Base-by-base conservation (phyloP, 2,113 vertebrate genomes). In the Xiphias gladius region DNA sequence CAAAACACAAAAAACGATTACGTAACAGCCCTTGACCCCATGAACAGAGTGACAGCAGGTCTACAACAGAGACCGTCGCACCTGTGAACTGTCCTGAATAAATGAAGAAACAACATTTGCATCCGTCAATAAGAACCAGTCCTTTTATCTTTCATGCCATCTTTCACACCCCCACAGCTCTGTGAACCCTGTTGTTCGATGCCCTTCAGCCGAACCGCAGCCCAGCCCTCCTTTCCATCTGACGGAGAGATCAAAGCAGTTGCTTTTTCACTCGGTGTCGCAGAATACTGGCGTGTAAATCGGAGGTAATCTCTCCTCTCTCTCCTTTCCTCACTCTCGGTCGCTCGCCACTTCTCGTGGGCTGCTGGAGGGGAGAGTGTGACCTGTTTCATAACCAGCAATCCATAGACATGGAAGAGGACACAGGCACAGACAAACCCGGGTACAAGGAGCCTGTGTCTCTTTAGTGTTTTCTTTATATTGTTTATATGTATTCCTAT, bases 161-260 rank as follows among this genome's bases (percentile, higher is more conserved):
- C 76, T 26, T 76, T 35, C 72, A 71, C 83, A 30, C 58, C 68
- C 67, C 74, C 54, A 13, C 72, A 70, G 76, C 71, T 50, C 65
- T 39, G 57, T 43, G 72, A 41, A 20, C 11, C 26, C 73, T 7
- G 62, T 76, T 82, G 89, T 89, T 86, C 75, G 7, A 59, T 61
- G 84, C 79, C 85, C 87, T 85, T 87, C 76, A 88, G 85, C 83
- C 46, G 7, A 87, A 63, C 81, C 70, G 55, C 73, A 66, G 64
- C 73, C 32, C 67, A 50, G 70, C 70, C 67, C 68, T 73, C 65
- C 41, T 87, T 84, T 78, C 64, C 58, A 69, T 67, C 65, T 68
- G 82, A 77, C 68, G 17, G 66, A 46, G 39, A 88, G 79, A 91
- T 92, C 90, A 93, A 94, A 92, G 90, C 79, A 1, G 84, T 75